Evolutionary conservation across 1,140 invertebrate genomes (phyloP).

Genomic region (Akabosia matsudoensis): DNA sequence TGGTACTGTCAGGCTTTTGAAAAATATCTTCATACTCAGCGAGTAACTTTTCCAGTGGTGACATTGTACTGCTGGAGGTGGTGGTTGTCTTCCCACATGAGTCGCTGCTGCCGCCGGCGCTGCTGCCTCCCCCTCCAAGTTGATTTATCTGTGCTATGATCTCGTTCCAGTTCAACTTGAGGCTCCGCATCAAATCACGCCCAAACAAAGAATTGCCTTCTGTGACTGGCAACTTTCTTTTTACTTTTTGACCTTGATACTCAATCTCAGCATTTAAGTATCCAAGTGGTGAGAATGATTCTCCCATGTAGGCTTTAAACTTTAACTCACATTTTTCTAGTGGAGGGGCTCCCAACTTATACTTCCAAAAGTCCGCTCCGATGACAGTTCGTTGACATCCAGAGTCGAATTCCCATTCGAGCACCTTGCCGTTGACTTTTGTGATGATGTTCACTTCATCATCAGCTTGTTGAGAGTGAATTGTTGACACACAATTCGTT

Average conservation of each 20-base stretch:
- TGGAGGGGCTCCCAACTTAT: neutral
- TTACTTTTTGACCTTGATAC: neutral
- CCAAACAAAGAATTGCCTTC: neutral
- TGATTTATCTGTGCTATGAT: neutral
- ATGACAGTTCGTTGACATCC: neutral
- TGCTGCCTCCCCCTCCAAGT: neutral
- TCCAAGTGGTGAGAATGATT: neutral
- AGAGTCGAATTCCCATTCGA: neutral
- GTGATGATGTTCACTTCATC: neutral
- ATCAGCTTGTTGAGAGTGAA: neutral
- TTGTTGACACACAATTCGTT: neutral
- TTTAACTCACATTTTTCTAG: neutral
- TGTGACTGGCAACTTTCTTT: neutral
- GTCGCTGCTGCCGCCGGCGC: too few relatives aligned
- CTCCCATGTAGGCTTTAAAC: neutral
- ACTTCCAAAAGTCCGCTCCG: neutral
- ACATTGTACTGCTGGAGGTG: conserved; percentile 4
- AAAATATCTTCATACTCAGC: conserved; percentile 31
- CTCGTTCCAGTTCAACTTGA: neutral
- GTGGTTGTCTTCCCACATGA: too few relatives aligned
- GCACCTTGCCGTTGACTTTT: neutral
- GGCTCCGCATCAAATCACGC: neutral
- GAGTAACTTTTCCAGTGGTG: neutral
- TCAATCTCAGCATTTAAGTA: neutral
- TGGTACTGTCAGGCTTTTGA: neutral